phyloP scores from a whole-genome alignment of 2,888 invertebrate species.

The Camponotus fellah region DNA sequence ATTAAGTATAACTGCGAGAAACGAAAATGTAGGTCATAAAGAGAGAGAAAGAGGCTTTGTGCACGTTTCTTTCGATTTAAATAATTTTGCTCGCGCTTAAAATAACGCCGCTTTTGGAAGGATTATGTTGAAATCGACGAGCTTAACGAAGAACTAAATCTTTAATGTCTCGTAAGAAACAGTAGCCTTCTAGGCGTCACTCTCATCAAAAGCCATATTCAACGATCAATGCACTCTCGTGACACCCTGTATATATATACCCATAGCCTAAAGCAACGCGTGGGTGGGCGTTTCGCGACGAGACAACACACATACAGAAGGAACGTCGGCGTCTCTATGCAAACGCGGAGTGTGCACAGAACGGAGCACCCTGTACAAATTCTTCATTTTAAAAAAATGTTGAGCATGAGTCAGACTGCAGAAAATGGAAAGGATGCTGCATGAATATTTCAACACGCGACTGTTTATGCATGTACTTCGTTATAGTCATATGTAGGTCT shows the following conservation, averaged over 20 bases:
- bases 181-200: neutral
- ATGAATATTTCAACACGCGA: conserved; percentile 34
- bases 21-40: conserved; percentile 4
- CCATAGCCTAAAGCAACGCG: conserved; percentile 64
- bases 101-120: neutral
- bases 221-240: conserved; percentile 66
- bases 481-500: neutral
- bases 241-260: conserved; percentile 64
- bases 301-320: conserved; percentile 32
- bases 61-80: neutral
- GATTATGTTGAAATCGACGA: neutral
- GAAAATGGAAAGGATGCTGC: conserved; percentile 58
- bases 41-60: neutral
- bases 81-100: conserved; percentile 1
- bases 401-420: conserved; percentile 61
- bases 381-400: conserved; percentile 70
- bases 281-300: conserved; percentile 72
- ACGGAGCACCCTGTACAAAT: conserved; percentile 53
- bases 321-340: conserved; percentile 47
- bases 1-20: neutral
- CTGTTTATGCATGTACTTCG: conserved; percentile 57
- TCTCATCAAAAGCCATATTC: conserved; percentile 13
- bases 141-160: conserved; percentile 24
- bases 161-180: neutral
- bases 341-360: conserved; percentile 48